Evolutionary conservation across 2,888 invertebrate species (phyloP), one percentile per base, ranked within the genome.

Genomic region (Brachypterus glaber): DNA sequence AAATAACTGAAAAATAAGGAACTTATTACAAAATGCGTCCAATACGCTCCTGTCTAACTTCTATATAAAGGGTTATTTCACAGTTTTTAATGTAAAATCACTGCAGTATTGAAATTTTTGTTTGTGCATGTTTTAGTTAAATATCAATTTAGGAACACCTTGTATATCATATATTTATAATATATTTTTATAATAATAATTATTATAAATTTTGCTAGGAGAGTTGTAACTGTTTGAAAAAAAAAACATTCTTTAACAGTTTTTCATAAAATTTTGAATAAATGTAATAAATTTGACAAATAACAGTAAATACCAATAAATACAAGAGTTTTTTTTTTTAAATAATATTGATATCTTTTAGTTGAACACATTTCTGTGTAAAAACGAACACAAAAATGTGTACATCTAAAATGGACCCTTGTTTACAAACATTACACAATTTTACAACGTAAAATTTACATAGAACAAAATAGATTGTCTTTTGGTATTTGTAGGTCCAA

Each of bases 381-480:
- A 41, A 41, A 40, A 39, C 30, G 12, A 5, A 27, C 12, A 4
- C 17, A 35, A 43, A 49, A 50, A 50, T 48, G 45, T 47, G 50
- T 47, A 44, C 47, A 49, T 43, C 52, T 45, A 53, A 50, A 52
- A 50, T 52, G 54, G 55, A 53, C 54, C 55, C 52, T 49, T 48
- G 34, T 37, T 45, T 38, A 35, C 38, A 43, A 42, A 33, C 41
- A 39, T 37, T 47, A 44, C 40, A 47, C 26, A 31, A 39, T 39
- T 35, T 41, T 32, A 40, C 43, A 37, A n/a, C n/a, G n/a, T n/a
- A n/a, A n/a, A n/a, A n/a, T n/a, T n/a, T n/a, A n/a, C n/a, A 43
- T 49, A 46, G 48, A 51, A 46, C 49, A 50, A 43, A 54, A 51
- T 48, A 47, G 50, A 53, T 53, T 53, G 53, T 53, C 53, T 50